Evolutionary conservation across 2,888 invertebrate genomes (phyloP), one percentile per base, ranked within the genome.

Genomic region (Nudaria mundana): DNA sequence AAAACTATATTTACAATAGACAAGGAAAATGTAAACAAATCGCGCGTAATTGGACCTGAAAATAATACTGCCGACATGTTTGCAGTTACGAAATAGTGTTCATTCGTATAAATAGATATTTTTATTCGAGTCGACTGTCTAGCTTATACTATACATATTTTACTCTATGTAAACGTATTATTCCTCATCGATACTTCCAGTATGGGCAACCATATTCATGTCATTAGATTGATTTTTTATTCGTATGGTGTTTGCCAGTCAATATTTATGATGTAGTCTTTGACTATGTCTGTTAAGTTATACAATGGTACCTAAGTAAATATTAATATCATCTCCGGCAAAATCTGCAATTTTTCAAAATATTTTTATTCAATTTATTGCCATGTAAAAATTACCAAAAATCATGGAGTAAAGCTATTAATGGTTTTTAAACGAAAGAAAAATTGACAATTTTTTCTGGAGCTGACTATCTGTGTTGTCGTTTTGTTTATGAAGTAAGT

Each of bases 191-290:
- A 59, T 71, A 71, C 71, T 70, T 71, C 70, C 53, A 45, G 59
- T 63, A 61, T 65, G 66, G 60, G 53, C 33, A 37, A 50, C 71
- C 73, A 72, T 70, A 63, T 58, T 33, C 74, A 75, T 74, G 43
- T 45, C 71, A 72, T 64, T 73, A 68, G 68, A 63, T 44, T 56
- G 52, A 60, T 60, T 43, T 3, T 3, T 63, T 46, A 48, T 47
- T 54, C 37, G 49, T 39, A 43, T 40, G 40, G 20, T 38, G 30
- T 36, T 15, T 3, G 41, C 18, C 7, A 7, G 30, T 50, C 52
- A 65, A 49, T 43, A 41, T 38, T 58, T 44, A 10, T 3, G 12
- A 22, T n/a, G n/a, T n/a, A n/a, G n/a, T n/a, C n/a, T n/a, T n/a
- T n/a, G n/a, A n/a, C n/a, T n/a, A n/a, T n/a, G n/a, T n/a, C n/a